A percentile compares a stretch with the other conserved stretches of the same genome.
These are phyloP conservation scores for Ooceraea biroi DNA, from an alignment of 1,140 invertebrate genomes.

Conservation along the genomic window DNA sequence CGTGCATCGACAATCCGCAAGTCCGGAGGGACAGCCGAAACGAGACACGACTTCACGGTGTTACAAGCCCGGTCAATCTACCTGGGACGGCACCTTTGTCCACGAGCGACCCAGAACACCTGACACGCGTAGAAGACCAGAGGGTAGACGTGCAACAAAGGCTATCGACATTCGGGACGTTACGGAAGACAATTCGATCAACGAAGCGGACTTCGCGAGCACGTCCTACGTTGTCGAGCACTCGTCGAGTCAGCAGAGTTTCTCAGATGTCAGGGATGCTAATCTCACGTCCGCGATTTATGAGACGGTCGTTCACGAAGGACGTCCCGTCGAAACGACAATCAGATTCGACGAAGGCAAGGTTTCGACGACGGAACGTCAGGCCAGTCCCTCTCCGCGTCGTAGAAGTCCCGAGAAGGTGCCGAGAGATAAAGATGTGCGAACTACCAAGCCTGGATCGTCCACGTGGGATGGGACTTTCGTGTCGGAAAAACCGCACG, in stretches of 20 bases:
- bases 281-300: slow-evolving; percentile 52
- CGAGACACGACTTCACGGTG: slow-evolving; percentile 54
- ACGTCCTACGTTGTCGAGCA: slow-evolving; percentile 81
- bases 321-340: slow-evolving; percentile 22
- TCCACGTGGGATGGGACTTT: slow-evolving; percentile 87
- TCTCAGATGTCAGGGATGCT: slow-evolving; percentile 69
- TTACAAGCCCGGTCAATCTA: slow-evolving; percentile 74
- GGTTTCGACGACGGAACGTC: slow-evolving; percentile 31
- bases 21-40: slow-evolving; percentile 7
- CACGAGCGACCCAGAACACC: slow-evolving; percentile 53
- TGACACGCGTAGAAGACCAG: slow-evolving; percentile 20
- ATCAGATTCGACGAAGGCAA: slow-evolving; percentile 31
- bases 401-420: slow-evolving; percentile 64
- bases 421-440: slow-evolving; percentile 32
- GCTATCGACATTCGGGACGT: slow-evolving; percentile 78
- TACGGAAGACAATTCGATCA: slow-evolving; percentile 80
- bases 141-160: slow-evolving; percentile 20
- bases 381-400: slow-evolving; percentile 21
- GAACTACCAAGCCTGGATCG: slow-evolving; percentile 80
- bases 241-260: slow-evolving; percentile 77
- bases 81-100: slow-evolving; percentile 80
- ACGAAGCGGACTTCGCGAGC: slow-evolving; percentile 79
- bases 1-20: not conserved
- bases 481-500: slow-evolving; percentile 80
- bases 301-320: slow-evolving; percentile 64